Base-by-base conservation (phyloP, 1,140 invertebrate genomes). In the Psilanteris sp. region DNA sequence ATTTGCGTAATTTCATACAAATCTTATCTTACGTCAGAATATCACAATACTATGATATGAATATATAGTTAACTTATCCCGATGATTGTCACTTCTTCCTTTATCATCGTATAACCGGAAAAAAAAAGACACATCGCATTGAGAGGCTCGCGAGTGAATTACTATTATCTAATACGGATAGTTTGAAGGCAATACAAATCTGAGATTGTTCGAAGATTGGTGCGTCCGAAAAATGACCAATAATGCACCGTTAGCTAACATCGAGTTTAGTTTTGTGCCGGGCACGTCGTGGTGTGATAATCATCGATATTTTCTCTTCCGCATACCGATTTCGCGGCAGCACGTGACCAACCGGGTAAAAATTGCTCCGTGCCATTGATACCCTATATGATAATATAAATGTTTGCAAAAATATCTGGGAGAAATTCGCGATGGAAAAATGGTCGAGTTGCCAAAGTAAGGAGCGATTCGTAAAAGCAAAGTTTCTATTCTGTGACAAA, bases 291-390 rank as follows among this genome's bases (percentile, higher is more conserved):
- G 57, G 64, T 41, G 80, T 77, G 85, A 85, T 86, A 85, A 84
- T 82, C 85, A 86, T 86, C 84, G 84, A 85, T 85, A 85, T 84
- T 85, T 84, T 85, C 83, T 82, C 85, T 86, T 86, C 85, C 84
- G 84, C 85, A 85, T 86, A 83, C 84, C 85, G 82, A 85, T 84
- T 85, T 83, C 72, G 80, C 73, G 67, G 75, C 82, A 78, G 80
- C 80, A 85, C 82, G 82, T 85, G 83, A 87, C 81, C 83, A 78
- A 77, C 54, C 79, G 79, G 64, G 72, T 80, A 84, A 81, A 85
- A 84, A 86, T 85, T 81, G 79, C 77, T 67, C 77, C 78, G 61
- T 83, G 83, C 76, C 77, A 78, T 70, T 79, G 83, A 85, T 83
- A 83, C 75, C 67, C 77, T 79, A 81, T 80, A 79, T 81, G 79